These are phyloP conservation scores for Centropyge bicolor DNA, from an alignment of 2,797 vertebrate genomes.

Conservation along the genomic window DNA sequence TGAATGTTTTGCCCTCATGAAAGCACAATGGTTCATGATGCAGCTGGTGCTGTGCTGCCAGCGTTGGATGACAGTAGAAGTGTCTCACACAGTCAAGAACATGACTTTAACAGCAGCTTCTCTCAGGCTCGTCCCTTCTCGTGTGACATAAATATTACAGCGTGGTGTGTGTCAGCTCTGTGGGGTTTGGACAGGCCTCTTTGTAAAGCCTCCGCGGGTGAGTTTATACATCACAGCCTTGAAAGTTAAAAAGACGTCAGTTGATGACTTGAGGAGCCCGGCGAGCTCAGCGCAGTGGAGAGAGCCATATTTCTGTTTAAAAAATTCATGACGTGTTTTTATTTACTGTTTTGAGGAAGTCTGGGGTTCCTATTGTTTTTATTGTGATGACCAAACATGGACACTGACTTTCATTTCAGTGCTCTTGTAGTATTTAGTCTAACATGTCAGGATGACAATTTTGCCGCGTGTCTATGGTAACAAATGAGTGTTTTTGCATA, in stretches of 20 bases:
- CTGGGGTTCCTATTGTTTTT: neutral
- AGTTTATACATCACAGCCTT: neutral
- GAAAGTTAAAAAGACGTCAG: neutral
- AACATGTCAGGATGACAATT: slow-evolving; percentile 11
- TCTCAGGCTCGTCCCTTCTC: neutral
- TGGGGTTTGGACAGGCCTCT: slow-evolving; percentile 3
- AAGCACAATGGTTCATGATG: slow-evolving; percentile 3
- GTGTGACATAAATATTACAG: slow-evolving; percentile 15
- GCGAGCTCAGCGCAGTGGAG: neutral
- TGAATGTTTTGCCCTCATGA: slow-evolving; percentile 6
- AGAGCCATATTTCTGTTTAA: neutral
- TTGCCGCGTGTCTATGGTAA: neutral
- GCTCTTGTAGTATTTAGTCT: neutral
- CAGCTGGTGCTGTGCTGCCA: neutral
- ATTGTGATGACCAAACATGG: neutral
- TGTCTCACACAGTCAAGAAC: neutral
- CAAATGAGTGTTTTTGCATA: slow-evolving; percentile 41
- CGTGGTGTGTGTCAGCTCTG: neutral
- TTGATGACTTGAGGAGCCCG: neutral
- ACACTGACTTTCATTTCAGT: neutral
- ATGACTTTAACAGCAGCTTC: neutral
- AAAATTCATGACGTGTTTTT: neutral
- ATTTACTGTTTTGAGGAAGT: slow-evolving; percentile 11
- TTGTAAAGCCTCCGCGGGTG: neutral
- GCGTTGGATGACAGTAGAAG: neutral